Evolutionary conservation across 2,888 invertebrate genomes (phyloP).

Genomic region (Choreutis nemorana): DNA sequence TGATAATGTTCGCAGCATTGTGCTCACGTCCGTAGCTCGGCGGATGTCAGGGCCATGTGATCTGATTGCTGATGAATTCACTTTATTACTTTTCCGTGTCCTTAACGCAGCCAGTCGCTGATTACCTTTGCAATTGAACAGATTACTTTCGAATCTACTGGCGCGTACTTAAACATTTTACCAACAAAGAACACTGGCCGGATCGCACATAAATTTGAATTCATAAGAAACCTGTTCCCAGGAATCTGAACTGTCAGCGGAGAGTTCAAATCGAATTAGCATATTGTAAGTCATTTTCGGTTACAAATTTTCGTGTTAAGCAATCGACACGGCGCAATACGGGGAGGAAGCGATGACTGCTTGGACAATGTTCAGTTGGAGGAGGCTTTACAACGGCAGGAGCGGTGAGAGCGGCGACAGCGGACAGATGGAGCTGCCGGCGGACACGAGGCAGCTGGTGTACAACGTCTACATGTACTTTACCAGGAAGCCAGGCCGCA

Average conservation of each 20-base stretch:
- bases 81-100: too few species aligned
- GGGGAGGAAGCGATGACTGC: slow-evolving; percentile 61
- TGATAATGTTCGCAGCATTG: slow-evolving; percentile 26
- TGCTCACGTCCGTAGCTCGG: slow-evolving; percentile 43
- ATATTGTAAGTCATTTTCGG: too few species aligned
- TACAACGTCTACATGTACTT: slow-evolving; percentile 59
- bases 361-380: slow-evolving; percentile 63
- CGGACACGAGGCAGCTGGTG: slow-evolving; percentile 52
- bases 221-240: slow-evolving; percentile 2
- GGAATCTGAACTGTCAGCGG: too few species aligned
- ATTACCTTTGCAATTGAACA: slow-evolving; percentile 33
- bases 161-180: slow-evolving; percentile 2
- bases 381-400: slow-evolving; percentile 45
- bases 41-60: slow-evolving; percentile 54
- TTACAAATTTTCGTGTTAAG: neutral
- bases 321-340: slow-evolving; percentile 54
- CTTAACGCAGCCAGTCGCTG: slow-evolving; percentile 35
- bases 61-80: slow-evolving; percentile 39
- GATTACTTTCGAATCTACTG: too few species aligned
- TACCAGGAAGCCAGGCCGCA: slow-evolving; percentile 45
- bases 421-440: slow-evolving; percentile 40
- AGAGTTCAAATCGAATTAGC: too few species aligned
- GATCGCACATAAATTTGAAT: neutral
- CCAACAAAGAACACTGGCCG: neutral
- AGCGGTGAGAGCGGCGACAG: slow-evolving; percentile 36